Evolutionary conservation across 2,797 vertebrate genomes (phyloP), one percentile per base, ranked within the genome.

Genomic region (Perodicticus potto): DNA sequence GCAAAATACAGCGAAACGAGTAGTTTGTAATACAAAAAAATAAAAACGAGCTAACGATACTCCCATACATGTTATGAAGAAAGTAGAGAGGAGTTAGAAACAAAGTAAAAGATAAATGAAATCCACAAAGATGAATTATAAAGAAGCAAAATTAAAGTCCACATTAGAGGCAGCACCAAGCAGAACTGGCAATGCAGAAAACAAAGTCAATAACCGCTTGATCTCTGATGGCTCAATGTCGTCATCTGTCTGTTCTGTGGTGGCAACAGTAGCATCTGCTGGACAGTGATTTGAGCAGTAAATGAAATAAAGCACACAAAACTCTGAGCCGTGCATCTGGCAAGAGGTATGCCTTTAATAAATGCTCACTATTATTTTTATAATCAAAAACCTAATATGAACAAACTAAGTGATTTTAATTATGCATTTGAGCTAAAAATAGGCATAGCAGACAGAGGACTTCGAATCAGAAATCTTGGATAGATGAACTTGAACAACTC

Each of bases 1-100:
- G 92, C 80, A 96, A 95, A 93, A 78, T 90, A 80, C 37, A 84
- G 61, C 59, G 40, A 90, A 95, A 87, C 40, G 14, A 45, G 73
- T 49, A 63, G 82, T 67, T 92, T 81, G 25, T 85, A 34, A 85
- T 72, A 63, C 22, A 96, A 94, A 61, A 81, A 81, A 70, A 59
- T 40, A 92, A 92, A 86, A 43, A 90, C 37, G 34, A 92, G 49
- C 27, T 27, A 73, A 63, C 27, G 65, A 37, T 65, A 61, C 1
- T 67, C 63, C 2, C n/a, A 25, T 67, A 61, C 19, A 61, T 55
- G 34, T 16, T n/a, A 40, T 16, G 45, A 89, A 69, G 57, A 8
- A 49, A 92, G 14, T 3, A 86, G 37, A 74, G 34, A 82, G 23
- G 57, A 84, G 22, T 55, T 65, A 85, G 86, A 88, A 88, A 89